A percentile compares a stretch with the other conserved stretches of the same genome.
These are phyloP conservation scores for Premnoplex brunnescens DNA, from an alignment of 2,797 vertebrate genomes.

Conservation along the genomic window DNA sequence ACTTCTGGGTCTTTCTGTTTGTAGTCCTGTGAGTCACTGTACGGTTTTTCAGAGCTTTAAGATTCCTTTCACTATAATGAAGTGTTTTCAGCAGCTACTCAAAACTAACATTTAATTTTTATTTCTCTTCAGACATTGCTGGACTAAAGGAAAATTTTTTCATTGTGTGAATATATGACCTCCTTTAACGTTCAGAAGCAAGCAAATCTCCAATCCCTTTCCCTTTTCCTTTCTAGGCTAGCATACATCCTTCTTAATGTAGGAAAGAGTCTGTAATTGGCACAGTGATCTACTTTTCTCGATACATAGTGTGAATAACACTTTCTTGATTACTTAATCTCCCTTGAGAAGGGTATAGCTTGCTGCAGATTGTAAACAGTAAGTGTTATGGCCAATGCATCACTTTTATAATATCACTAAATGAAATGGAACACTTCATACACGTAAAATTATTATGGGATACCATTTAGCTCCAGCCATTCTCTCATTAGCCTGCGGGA, in stretches of 20 bases:
- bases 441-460: constrained; percentile 42
- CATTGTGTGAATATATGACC: accelerated
- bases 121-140: constrained; percentile 12
- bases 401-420: constrained; percentile 58
- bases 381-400: constrained; percentile 43
- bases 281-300: not conserved
- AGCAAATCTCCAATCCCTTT: not conserved
- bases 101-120: constrained; percentile 12
- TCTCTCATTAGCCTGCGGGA: constrained; percentile 29
- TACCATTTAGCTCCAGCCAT: constrained; percentile 29
- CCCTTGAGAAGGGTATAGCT: constrained; percentile 49
- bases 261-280: constrained; percentile 24
- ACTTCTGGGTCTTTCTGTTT: not conserved
- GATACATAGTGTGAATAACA: not conserved
- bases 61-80: constrained; percentile 13
- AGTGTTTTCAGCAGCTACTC: constrained; percentile 57
- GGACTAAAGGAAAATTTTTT: not conserved
- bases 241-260: not conserved
- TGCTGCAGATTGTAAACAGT: constrained; percentile 58
- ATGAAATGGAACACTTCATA: constrained; percentile 46
- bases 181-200: not conserved
- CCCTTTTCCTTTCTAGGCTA: not conserved
- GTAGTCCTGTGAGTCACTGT: not conserved
- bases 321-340: constrained; percentile 48
- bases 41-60: constrained; percentile 12